Base-by-base conservation (phyloP, 2,888 invertebrate species). In the Linyphia triangularis region DNA sequence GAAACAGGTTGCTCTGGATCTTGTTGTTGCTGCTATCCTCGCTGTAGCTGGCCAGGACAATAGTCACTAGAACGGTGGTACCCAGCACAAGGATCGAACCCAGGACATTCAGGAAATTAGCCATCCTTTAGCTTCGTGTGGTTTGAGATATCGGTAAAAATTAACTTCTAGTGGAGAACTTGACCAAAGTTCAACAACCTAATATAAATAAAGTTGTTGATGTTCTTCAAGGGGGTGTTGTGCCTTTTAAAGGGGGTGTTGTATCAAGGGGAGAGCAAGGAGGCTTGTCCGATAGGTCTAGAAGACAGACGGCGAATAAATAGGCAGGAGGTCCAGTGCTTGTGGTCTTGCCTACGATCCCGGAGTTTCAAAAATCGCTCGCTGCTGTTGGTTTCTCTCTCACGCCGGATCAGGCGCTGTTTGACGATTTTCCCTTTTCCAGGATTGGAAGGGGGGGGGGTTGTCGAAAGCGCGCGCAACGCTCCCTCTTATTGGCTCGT, bases 381-480 rank as follows among this genome's bases (percentile, higher is more conserved):
- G 72, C 51, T 86, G 72, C 85, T 79, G 70, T 78, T 67, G 13
- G 13, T n/a, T 51, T 33, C 33, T 33, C 33, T 4, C 84, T 75
- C 84, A 75, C 78, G 77, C 85, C 79, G 69, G 85, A 72, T 65
- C 72, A 79, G 85, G 72, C n/a, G 86, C 86, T 43, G 81, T 86
- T 70, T 67, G 72, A 51, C 81, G 65, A 43, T 24, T 82, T 81
- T 72, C 57, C 51, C 70, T 26, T 40, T 28, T 16, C 13, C 30
- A 5, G 4, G 3, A 51, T 5, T 13, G 51, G 51, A n/a, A n/a
- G 13, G 1, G 40, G 40, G 43, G 51, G 51, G 51, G 13, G n/a
- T 13, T 9, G 5, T 28, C 33, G 19, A 61, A 63, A 72, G 86
- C 86, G 81, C 82, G 86, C 86, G 86, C 86, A 88, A 61, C 75